These are phyloP conservation scores for Pogonognathellus flavescens DNA, from an alignment of 1,140 invertebrate species.

Conservation along the genomic window DNA sequence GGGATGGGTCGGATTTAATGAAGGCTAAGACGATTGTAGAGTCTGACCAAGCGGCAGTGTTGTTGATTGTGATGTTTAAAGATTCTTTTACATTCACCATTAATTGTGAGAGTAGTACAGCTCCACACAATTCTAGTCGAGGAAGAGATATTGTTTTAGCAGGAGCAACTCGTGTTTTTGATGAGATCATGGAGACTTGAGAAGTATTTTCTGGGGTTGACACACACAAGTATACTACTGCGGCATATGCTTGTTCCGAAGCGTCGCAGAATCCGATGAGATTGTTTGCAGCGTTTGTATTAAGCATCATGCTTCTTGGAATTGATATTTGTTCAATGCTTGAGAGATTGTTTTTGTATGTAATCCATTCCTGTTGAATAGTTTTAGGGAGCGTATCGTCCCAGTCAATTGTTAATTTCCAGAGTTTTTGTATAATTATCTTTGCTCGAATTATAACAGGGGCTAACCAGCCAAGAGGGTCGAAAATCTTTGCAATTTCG, in stretches of 20 bases:
- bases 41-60: constrained; percentile 68
- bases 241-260: constrained; percentile 15
- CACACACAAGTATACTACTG: neutral
- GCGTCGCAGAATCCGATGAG: constrained; percentile 48
- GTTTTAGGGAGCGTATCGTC: constrained; percentile 56
- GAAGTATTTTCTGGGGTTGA: neutral
- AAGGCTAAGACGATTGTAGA: constrained; percentile 69
- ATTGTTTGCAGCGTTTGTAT: neutral
- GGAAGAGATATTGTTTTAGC: constrained; percentile 66
- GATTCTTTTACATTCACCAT: constrained; percentile 9
- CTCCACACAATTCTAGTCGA: constrained; percentile 68
- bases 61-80: neutral
- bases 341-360: constrained; percentile 15
- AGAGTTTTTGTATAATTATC: constrained; percentile 65
- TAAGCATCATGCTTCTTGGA: neutral
- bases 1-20: constrained; percentile 65
- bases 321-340: constrained; percentile 12
- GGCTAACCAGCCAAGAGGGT: constrained; percentile 61
- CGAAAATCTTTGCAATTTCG: constrained; percentile 61
- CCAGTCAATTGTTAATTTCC: constrained; percentile 59
- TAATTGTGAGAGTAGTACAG: constrained; percentile 67
- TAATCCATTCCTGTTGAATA: constrained; percentile 63
- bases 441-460: constrained; percentile 60
- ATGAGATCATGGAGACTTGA: constrained; percentile 3
- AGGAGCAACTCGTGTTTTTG: constrained; percentile 67